Percentiles rank a stretch among this genome's conserved stretches.
phyloP scores from a whole-genome alignment of 2,888 invertebrate genomes.

The Chaitophorus viminalis region DNA sequence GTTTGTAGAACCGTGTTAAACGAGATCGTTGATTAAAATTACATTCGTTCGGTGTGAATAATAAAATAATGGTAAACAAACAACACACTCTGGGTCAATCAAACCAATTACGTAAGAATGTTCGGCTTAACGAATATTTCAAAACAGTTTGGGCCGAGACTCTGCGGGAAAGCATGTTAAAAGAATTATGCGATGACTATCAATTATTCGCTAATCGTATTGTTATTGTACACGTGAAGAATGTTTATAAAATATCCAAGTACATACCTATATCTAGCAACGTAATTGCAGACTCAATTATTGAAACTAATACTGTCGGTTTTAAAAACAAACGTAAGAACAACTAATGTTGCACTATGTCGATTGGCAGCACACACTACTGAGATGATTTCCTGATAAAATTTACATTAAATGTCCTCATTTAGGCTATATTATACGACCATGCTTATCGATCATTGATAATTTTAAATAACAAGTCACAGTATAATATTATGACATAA shows the following conservation, averaged over 20 bases:
- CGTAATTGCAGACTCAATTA: not conserved
- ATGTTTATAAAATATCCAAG: not conserved
- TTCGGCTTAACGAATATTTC: conserved; percentile 9
- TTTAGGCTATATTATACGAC: no score
- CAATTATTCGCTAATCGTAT: not conserved
- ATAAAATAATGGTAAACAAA: not conserved
- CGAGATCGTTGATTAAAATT: not conserved
- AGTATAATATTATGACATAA: no score
- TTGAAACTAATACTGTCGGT: not conserved
- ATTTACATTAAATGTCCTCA: no score
- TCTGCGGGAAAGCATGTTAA: not conserved
- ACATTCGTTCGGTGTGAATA: not conserved
- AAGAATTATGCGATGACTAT: not conserved
- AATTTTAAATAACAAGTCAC: no score
- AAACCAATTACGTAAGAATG: not conserved
- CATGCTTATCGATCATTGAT: no score
- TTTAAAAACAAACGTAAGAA: not conserved
- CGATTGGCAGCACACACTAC: no score
- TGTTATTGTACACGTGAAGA: no score
- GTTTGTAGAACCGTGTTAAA: not conserved
- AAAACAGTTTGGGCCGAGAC: not conserved
- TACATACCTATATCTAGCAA: not conserved
- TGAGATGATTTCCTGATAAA: no score
- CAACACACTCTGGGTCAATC: not conserved
- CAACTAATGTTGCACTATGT: no score